Base-by-base conservation (phyloP, 2,797 vertebrate species). In the Pagetopsis macropterus region DNA sequence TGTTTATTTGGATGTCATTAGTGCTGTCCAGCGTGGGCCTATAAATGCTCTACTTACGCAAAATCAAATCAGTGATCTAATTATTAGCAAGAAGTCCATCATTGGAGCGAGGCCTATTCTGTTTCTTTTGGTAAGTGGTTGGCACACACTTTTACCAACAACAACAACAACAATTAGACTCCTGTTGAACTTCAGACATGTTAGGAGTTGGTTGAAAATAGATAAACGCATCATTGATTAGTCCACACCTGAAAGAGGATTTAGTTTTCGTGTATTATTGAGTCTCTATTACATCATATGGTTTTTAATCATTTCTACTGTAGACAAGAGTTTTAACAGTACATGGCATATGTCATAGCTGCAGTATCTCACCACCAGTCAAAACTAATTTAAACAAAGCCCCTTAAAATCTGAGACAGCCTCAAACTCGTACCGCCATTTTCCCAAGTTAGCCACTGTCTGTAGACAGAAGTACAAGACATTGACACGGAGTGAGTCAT, bases 1-100 rank as follows among this genome's bases (percentile, higher is more conserved):
- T 84, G 86, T 92, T 91, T 90, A 90, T 90, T 90, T 91, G 89
- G 75, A 86, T 76, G 77, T 88, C 83, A 84, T 92, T 84, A 86
- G 49, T 31, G 55, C 64, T 82, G 66, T 69, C 61, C 76, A 71
- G 23, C 67, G 50, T 16, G 55, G 55, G 62, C 49, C 21, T n/a
- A 45, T 40, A 51, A 41, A 50, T 60, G 59, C 52, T 59, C 68
- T 43, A 72, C 72, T 75, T 75, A 87, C 3, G 49, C 52, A 66
- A 50, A 66, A 73, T 78, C 54, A 65, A 84, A 86, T 79, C 72
- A 67, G 72, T 51, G 75, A 84, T 80, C 69, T 72, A 76, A 86
- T 85, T 70, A 86, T 81, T 75, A 84, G 77, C 55, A 43, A 65
- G 71, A 76, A 41, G 69, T 64, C 61, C 54, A 75, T 76, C 16